Percentiles rank a stretch among this genome's conserved stretches.
Conservation (phyloP, 1,140 invertebrate species). For the Ditylenchus dipsaci region DNA sequence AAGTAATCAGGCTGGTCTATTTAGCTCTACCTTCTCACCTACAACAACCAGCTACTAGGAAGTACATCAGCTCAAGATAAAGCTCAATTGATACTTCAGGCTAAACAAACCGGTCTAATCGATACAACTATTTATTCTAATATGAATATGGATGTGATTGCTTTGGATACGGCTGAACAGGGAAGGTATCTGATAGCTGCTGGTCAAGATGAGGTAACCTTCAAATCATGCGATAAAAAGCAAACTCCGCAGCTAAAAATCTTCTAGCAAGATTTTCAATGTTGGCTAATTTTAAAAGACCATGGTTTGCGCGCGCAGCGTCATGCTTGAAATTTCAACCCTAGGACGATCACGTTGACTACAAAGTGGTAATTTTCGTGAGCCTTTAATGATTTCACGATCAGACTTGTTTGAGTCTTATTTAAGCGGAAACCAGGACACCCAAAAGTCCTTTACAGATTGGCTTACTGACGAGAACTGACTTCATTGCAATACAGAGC, state of each 20-base stretch:
- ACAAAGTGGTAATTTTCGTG: no score
- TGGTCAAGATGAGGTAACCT: conserved; percentile 26
- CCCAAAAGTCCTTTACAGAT: no score
- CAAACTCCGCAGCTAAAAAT: no score
- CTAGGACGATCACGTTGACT: no score
- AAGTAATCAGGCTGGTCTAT: neutral
- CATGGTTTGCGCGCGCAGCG: neutral
- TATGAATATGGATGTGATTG: conserved; percentile 29
- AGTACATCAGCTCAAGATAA: neutral
- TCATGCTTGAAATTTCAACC: no score
- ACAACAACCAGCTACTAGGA: conserved; percentile 4
- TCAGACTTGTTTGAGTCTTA: neutral
- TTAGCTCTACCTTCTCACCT: conserved; percentile 27
- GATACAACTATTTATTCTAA: conserved; percentile 16
- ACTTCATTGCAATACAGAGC: no score
- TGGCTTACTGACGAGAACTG: no score
- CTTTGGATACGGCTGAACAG: conserved; percentile 9
- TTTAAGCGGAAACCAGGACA: no score
- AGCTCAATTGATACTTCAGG: neutral
- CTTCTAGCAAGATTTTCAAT: no score
- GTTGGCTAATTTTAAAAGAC: neutral
- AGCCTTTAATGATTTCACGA: neutral
- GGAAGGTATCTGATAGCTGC: conserved; percentile 23
- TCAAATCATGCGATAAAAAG: no score
- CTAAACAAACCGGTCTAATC: conserved; percentile 10